These are phyloP conservation scores for Plusia festucae DNA, from an alignment of 2,888 invertebrate genomes.

Conservation along the genomic window DNA sequence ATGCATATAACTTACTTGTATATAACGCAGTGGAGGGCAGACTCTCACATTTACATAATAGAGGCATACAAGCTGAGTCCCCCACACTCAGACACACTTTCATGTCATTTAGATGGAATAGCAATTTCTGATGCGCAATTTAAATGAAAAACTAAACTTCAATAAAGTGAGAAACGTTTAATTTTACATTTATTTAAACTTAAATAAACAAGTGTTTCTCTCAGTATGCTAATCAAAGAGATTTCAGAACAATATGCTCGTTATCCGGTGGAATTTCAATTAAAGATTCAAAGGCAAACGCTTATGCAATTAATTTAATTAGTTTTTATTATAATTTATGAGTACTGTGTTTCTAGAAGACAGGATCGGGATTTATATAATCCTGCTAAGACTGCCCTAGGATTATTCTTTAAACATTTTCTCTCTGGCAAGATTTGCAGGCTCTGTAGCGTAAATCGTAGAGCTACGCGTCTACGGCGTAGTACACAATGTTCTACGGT, in stretches of 20 bases:
- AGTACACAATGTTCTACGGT: slow-evolving; percentile 18
- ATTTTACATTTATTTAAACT: background rate
- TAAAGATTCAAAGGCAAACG: background rate
- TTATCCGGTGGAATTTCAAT: slow-evolving; percentile 5
- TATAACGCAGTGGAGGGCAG: slow-evolving; percentile 36
- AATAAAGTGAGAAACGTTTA: background rate
- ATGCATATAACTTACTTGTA: slow-evolving; percentile 34
- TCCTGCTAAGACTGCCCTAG: background rate
- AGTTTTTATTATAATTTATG: background rate
- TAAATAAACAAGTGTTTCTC: background rate
- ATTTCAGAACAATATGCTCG: background rate
- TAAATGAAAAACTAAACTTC: slow-evolving; percentile 16
- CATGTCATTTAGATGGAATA: slow-evolving; percentile 33
- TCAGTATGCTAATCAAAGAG: background rate
- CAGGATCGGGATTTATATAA: background rate
- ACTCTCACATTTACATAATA: slow-evolving; percentile 50
- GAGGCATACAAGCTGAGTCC: slow-evolving; percentile 41
- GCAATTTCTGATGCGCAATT: slow-evolving; percentile 28
- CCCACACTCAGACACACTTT: slow-evolving; percentile 36
- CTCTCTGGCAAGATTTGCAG: slow-evolving; percentile 10
- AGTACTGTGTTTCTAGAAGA: background rate
- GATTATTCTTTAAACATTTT: background rate
- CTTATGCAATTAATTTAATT: background rate
- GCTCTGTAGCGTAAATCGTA: slow-evolving; percentile 18
- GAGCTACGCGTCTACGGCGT: slow-evolving; percentile 34